Conservation (phyloP, 2,797 vertebrate species). For the Nothura maculosa region DNA sequence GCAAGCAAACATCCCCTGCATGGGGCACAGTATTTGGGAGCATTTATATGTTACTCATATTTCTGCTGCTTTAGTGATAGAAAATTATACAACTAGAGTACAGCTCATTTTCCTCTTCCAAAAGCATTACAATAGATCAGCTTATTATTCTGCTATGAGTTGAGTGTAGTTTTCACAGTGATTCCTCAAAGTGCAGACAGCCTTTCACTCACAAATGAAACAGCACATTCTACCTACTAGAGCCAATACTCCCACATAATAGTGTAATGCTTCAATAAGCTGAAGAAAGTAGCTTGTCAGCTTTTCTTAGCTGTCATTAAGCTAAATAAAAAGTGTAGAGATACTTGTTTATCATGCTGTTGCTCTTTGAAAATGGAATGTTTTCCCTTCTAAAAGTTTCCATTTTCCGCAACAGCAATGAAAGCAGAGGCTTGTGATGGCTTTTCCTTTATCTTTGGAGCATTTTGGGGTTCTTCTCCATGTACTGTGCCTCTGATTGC, state of each 20-base stretch:
- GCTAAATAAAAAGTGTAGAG: conserved; percentile 28
- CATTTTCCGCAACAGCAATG: too few species aligned
- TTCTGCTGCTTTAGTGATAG: background rate
- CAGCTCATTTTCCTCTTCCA: conserved; percentile 57
- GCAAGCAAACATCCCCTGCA: background rate
- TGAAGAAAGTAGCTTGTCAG: conserved; percentile 37
- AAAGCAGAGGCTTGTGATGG: background rate
- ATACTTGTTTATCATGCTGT: background rate
- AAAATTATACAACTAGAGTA: conserved; percentile 19
- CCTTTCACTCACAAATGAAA: conserved; percentile 58
- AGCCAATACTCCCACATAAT: conserved; percentile 29
- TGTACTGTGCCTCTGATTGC: background rate
- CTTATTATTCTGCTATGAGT: conserved; percentile 54
- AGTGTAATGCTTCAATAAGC: background rate
- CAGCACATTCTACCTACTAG: conserved; percentile 17
- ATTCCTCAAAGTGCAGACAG: conserved; percentile 46
- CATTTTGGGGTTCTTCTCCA: background rate
- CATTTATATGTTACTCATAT: background rate
- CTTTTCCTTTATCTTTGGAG: background rate
- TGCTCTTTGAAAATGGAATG: background rate
- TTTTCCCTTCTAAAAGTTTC: background rate
- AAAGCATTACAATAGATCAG: conserved; percentile 52
- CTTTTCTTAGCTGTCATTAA: conserved; percentile 6
- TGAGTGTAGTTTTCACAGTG: conserved; percentile 33
- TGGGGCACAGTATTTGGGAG: accelerated